Evolutionary conservation across 2,888 invertebrate species (phyloP).

Genomic region (Holacanthella duospinosa): DNA sequence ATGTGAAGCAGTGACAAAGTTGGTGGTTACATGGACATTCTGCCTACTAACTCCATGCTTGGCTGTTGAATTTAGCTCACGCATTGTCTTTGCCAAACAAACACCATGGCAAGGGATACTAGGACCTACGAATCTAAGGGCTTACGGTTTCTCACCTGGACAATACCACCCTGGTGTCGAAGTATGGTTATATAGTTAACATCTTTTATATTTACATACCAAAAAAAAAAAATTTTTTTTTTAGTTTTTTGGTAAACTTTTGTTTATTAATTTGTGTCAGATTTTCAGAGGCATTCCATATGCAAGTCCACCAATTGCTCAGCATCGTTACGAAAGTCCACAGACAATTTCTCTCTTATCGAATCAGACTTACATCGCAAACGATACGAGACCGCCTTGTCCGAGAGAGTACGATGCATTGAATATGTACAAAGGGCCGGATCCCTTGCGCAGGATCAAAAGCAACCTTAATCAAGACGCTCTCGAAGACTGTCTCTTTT

Average conservation of each 20-base stretch:
- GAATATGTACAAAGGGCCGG: constrained; percentile 20
- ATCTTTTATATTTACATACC: constrained; percentile 1
- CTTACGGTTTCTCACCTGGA: constrained; percentile 14
- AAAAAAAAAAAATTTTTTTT: constrained; percentile 1
- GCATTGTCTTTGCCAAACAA: constrained; percentile 35
- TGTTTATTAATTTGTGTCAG: constrained; percentile 11
- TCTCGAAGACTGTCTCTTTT: constrained; percentile 32
- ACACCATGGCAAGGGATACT: constrained; percentile 33
- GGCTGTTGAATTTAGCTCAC: constrained; percentile 22
- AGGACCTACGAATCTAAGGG: constrained; percentile 24
- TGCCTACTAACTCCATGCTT: too few species aligned
- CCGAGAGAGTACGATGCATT: constrained; percentile 23
- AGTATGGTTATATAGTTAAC: constrained; percentile 13
- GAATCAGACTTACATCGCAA: constrained; percentile 28
- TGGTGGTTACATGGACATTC: too few species aligned
- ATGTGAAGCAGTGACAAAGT: too few species aligned
- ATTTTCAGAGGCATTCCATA: constrained; percentile 58
- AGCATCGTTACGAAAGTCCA: constrained; percentile 53
- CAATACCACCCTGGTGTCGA: constrained; percentile 28
- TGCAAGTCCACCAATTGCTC: constrained; percentile 79
- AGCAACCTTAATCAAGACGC: constrained; percentile 20
- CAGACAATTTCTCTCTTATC: constrained; percentile 23
- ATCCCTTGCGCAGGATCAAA: constrained; percentile 23
- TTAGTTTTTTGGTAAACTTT: not conserved
- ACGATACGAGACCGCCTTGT: constrained; percentile 29